phyloP scores from a whole-genome alignment of 2,797 vertebrate genomes.

The Gambelia wislizenii region DNA sequence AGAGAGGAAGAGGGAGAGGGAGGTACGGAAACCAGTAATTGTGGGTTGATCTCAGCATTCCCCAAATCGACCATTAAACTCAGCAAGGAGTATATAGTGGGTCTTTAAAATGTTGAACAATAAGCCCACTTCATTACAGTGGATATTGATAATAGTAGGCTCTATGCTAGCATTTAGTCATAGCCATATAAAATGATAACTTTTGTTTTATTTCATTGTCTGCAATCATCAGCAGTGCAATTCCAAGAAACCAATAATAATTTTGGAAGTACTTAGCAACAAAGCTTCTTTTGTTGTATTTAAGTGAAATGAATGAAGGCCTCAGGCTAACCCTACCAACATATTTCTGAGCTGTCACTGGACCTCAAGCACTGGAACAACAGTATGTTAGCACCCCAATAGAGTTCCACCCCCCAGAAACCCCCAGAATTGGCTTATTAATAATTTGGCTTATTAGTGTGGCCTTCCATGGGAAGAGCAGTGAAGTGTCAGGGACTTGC shows the following conservation, averaged over 20 bases:
- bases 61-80: slow-evolving; percentile 50
- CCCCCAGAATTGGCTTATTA: too few species aligned
- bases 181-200: slow-evolving; percentile 54
- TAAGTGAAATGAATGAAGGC: slow-evolving; percentile 62
- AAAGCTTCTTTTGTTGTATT: slow-evolving; percentile 71
- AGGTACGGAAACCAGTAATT: slow-evolving; percentile 51
- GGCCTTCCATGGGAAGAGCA: too few species aligned
- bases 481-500: too few species aligned
- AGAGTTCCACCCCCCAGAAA: too few species aligned
- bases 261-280: slow-evolving; percentile 64
- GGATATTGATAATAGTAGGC: slow-evolving; percentile 57
- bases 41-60: slow-evolving; percentile 58
- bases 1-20: not conserved
- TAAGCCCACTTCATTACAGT: slow-evolving; percentile 62
- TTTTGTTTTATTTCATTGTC: slow-evolving; percentile 31
- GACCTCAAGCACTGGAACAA: slow-evolving; percentile 31
- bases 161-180: slow-evolving; percentile 54
- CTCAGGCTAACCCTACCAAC: slow-evolving; percentile 70
- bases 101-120: slow-evolving; percentile 51
- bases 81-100: slow-evolving; percentile 43
- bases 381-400: too few species aligned
- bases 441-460: too few species aligned
- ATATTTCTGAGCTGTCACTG: slow-evolving; percentile 66
- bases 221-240: slow-evolving; percentile 54
- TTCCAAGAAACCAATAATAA: slow-evolving; percentile 57